Percentiles rank a stretch among this genome's conserved stretches.
These are phyloP conservation scores for Eurystomus glaucurus DNA, from an alignment of 2,797 vertebrate genomes.

Conservation along the genomic window DNA sequence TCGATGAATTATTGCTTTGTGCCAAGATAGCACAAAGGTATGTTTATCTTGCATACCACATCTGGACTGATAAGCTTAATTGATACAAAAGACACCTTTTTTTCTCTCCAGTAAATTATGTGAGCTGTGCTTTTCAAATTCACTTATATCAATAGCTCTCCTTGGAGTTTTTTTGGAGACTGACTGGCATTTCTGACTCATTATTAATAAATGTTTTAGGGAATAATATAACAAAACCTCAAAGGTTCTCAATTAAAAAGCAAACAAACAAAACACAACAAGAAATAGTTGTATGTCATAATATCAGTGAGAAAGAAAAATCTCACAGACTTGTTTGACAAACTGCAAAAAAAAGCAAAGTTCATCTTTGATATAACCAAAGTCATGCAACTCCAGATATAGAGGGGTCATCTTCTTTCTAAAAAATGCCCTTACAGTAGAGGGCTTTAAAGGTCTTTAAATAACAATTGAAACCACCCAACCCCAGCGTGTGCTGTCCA, in stretches of 20 bases:
- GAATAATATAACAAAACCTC: fast-evolving
- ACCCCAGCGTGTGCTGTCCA: neutral
- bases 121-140: neutral
- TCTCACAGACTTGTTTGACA: neutral
- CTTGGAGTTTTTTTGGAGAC: neutral
- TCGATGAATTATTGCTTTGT: constrained; percentile 42
- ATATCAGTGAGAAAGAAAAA: neutral
- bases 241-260: neutral
- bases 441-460: neutral
- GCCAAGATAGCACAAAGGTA: neutral
- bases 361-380: neutral
- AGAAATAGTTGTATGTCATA: neutral
- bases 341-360: neutral
- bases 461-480: neutral
- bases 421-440: fast-evolving
- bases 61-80: constrained; percentile 58
- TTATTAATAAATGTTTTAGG: neutral
- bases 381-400: neutral
- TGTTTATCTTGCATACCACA: constrained; percentile 56
- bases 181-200: neutral
- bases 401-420: neutral
- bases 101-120: neutral
- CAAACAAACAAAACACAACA: neutral
- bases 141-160: neutral
- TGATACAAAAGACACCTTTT: neutral